Base-by-base conservation (phyloP, 2,797 vertebrate species). In the Paedocypris micromegethes region DNA sequence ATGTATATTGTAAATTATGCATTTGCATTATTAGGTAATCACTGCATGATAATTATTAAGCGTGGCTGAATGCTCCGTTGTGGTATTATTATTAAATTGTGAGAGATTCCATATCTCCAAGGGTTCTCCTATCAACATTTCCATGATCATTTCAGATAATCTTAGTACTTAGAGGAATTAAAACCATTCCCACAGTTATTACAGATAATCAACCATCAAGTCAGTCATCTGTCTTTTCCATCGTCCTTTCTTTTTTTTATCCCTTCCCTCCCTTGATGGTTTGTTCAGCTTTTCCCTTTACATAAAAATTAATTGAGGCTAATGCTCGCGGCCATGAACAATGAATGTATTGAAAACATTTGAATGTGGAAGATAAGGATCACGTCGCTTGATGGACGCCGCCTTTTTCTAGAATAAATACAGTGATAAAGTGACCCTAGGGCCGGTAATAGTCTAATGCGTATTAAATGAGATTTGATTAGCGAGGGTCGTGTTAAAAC, bases 131-230 rank as follows among this genome's bases (percentile, higher is more conserved):
- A 49, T 56, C 40, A 23, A 46, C 9, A 6, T 50, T 70, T 64
- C 42, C 53, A 9, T 37, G 37, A 56, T 40, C 46, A 23, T 56
- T 37, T 64, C 46, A 51, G 59, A 63, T 70, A 41, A 64, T 38
- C 68, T 74, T 59, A 71, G 77, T 79, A 82, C 82, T 84, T 78
- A 75, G 60, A 83, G 63, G 72, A 79, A 88, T 86, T 83, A 82
- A 85, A 83, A 81, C 79, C 82, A 88, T 89, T 82, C 85, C 76
- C 74, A 68, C 71, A 74, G 84, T 87, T 88, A 85, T 82, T 79
- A 83, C 87, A 85, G 86, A 87, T 81, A 81, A 70, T 83, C 72
- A 68, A 75, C 73, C 74, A 82, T 82, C 75, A 79, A 75, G 72
- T 73, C 72, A 73, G 65, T 80, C 80, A 80, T 78, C 75, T 68